A percentile compares a stretch with the other conserved stretches of the same genome.
These are phyloP conservation scores for Eulemur albifrons DNA, from an alignment of 2,797 vertebrate species.

Conservation along the genomic window DNA sequence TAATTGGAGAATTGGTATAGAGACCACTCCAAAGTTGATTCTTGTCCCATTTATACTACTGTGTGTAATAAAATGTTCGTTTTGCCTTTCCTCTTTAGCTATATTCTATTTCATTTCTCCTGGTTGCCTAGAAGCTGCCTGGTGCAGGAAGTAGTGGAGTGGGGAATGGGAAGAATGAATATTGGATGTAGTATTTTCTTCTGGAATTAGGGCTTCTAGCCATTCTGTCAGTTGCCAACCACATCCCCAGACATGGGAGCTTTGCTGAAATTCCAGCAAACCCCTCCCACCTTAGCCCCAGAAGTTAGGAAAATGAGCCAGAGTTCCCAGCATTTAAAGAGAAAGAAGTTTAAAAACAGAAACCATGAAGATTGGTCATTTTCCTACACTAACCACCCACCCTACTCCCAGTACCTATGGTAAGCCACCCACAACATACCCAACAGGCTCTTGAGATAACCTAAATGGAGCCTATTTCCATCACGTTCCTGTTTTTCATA, in stretches of 20 bases:
- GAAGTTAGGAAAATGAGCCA: neutral
- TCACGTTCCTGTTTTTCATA: neutral
- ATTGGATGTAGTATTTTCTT: neutral
- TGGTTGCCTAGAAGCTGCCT: neutral
- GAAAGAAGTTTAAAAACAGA: neutral
- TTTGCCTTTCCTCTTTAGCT: neutral
- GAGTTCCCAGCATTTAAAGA: neutral
- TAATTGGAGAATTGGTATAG: neutral
- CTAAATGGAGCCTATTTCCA: neutral
- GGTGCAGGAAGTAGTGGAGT: neutral
- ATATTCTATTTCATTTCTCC: neutral
- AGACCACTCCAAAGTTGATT: neutral
- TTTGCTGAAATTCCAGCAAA: neutral
- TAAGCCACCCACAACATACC: neutral
- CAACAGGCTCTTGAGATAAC: neutral
- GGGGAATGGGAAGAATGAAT: neutral
- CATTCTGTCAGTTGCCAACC: neutral
- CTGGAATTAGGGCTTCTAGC: neutral
- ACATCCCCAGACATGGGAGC: neutral
- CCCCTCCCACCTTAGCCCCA: neutral
- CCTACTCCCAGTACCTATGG: neutral
- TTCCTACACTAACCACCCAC: neutral
- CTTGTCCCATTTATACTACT: neutral
- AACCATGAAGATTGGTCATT: neutral
- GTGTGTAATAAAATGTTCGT: conserved; percentile 42